Base-by-base conservation (phyloP, 2,113 vertebrate species). In the Oceanodroma tethys region DNA sequence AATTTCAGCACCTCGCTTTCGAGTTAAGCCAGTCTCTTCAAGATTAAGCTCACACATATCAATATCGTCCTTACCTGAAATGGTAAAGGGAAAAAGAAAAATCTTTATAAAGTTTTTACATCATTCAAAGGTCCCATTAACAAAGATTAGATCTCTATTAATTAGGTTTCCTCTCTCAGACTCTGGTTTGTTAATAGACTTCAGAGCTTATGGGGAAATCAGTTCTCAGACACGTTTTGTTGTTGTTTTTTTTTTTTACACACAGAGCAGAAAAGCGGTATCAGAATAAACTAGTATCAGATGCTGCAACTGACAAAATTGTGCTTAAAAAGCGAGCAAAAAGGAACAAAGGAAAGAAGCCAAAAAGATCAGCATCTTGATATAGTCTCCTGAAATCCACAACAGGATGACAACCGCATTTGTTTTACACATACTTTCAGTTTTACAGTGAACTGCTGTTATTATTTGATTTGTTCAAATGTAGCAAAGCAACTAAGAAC, bases 1-100 rank as follows among this genome's bases (percentile, higher is more conserved):
- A 95, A 99, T 99, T 98, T 99, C 99, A 6, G 99, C 99, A 0
- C 99, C 99, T 1, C 99, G 97, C 96, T 99, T 99, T 50, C 99
- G 97, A 16, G 99, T 99, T 93, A 99, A 98, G 25, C 99, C 99
- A 30, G 99, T 99, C 98, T 99, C 99, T 92, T 99, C 99, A 52
- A 99, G 99, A 65, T 98, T 99, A 88, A 99, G 98, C 98, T 99
- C 99, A 13, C 99, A 99, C 99, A 99, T 99, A 98, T 99, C 99
- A 98, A 99, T 99, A 90, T 99, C 99, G 81, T 99, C 99, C 92
- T 99, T 99, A 30, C 99, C 99, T 99, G 97, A 42, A 96, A 55
- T 1, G 3, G 40, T 8, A 48, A 79, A 74, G 20, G 16, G n/a
- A 47, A 43, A 60, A 83, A 78, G 15, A 70, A 71, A 81, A 18